Conservation (phyloP, 2,888 invertebrate species). For the Ichneumoninae sp. region DNA sequence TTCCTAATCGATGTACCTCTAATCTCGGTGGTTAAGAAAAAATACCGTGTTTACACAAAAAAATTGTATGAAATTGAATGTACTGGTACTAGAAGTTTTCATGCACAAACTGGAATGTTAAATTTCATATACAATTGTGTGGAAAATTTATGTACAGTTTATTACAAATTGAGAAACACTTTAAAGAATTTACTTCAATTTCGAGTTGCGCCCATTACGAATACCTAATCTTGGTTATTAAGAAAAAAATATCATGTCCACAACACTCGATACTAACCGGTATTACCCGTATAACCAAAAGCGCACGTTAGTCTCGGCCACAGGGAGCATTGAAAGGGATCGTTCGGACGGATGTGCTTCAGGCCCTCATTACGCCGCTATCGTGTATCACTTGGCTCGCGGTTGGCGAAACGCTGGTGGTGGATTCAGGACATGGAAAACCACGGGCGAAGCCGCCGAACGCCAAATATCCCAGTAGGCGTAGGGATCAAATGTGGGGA, state of each 20-base stretch:
- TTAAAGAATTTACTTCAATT: too few relatives aligned
- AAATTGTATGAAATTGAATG: too few relatives aligned
- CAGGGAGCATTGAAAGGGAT: conserved; percentile 87
- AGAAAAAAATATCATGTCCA: background rate
- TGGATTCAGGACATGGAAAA: conserved; percentile 86
- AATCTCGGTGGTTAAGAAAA: background rate
- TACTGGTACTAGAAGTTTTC: too few relatives aligned
- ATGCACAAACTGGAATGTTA: too few relatives aligned
- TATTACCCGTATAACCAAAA: conserved; percentile 49
- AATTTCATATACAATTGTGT: too few relatives aligned
- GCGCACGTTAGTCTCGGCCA: conserved; percentile 42
- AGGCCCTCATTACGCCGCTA: conserved; percentile 86
- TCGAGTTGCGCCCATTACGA: too few relatives aligned
- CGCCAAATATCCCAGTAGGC: conserved; percentile 87
- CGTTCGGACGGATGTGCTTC: conserved; percentile 87
- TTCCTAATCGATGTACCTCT: background rate
- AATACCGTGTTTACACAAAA: too few relatives aligned
- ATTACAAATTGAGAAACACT: too few relatives aligned
- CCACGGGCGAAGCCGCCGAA: conserved; percentile 86
- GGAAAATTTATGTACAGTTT: too few relatives aligned
- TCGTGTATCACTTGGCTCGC: conserved; percentile 86
- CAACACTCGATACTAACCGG: background rate
- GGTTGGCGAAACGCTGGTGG: conserved; percentile 86
- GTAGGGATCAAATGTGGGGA: background rate
- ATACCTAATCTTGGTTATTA: background rate